Conservation (phyloP, 2,888 invertebrate genomes). For the Diogma glabrata region DNA sequence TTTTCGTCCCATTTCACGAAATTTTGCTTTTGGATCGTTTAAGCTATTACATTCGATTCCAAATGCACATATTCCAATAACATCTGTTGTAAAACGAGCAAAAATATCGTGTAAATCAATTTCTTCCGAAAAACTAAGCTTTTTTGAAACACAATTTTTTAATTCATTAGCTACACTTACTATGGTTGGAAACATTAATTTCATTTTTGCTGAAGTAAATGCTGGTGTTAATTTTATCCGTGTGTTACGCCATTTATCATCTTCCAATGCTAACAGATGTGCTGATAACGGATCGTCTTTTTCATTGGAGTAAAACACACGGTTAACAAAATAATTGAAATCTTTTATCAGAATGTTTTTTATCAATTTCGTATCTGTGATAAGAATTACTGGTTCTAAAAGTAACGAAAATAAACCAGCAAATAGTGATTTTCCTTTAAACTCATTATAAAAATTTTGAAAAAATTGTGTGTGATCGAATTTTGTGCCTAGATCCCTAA, state of each 20-base stretch:
- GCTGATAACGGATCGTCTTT: constrained; percentile 30
- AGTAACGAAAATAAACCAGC: constrained; percentile 28
- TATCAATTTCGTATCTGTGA: constrained; percentile 28
- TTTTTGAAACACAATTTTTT: constrained; percentile 21
- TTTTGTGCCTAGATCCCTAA: too few relatives aligned
- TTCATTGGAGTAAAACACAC: constrained; percentile 28
- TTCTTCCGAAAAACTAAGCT: constrained; percentile 17
- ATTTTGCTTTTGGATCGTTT: constrained; percentile 31
- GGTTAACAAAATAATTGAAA: constrained; percentile 32
- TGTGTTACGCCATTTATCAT: constrained; percentile 37
- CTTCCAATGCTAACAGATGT: constrained; percentile 30
- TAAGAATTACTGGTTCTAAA: constrained; percentile 22
- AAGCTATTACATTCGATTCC: constrained; percentile 38
- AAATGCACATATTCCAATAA: constrained; percentile 39
- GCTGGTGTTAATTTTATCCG: constrained; percentile 37
- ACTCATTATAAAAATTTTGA: constrained; percentile 24
- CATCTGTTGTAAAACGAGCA: constrained; percentile 39
- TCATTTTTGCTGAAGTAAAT: constrained; percentile 40
- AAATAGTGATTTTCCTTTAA: constrained; percentile 24
- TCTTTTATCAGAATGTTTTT: constrained; percentile 30
- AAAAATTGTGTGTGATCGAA: too few relatives aligned
- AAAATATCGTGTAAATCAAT: constrained; percentile 36
- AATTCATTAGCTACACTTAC: constrained; percentile 25
- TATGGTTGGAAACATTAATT: constrained; percentile 35
- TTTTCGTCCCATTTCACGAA: constrained; percentile 24